These are phyloP conservation scores for Myotis daubentonii DNA, from an alignment of 2,797 vertebrate species.

Conservation along the genomic window DNA sequence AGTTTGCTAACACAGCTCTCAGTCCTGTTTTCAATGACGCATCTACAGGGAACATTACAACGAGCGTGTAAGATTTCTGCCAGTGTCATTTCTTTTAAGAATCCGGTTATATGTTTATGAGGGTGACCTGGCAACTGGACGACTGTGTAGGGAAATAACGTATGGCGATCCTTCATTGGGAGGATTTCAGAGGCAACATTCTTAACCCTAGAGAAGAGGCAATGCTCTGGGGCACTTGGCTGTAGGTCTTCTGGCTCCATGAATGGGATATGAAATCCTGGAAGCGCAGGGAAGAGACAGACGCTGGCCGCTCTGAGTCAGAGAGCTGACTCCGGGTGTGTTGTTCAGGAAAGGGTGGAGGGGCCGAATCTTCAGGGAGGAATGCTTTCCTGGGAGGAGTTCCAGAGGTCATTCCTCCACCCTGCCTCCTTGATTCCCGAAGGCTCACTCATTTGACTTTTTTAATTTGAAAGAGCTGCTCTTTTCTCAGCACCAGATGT, in stretches of 20 bases:
- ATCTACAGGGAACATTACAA: constrained; percentile 46
- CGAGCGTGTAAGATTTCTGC: constrained; percentile 38
- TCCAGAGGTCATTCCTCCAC: constrained; percentile 51
- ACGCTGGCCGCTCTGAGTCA: constrained; percentile 15
- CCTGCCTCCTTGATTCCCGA: constrained; percentile 50
- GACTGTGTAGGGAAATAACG: constrained; percentile 49
- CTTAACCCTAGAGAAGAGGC: constrained; percentile 38
- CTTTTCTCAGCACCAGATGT: constrained; percentile 75
- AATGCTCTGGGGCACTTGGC: constrained; percentile 41
- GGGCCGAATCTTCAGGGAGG: constrained; percentile 24
- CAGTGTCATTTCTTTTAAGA: constrained; percentile 56
- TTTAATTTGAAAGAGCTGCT: constrained; percentile 61
- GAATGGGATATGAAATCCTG: constrained; percentile 1
- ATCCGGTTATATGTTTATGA: constrained; percentile 34
- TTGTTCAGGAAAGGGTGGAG: constrained; percentile 57
- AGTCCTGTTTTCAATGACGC: constrained; percentile 14
- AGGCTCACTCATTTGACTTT: constrained; percentile 59
- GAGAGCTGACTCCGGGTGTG: constrained; percentile 50
- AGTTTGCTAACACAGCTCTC: constrained; percentile 18
- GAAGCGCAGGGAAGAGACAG: not conserved
- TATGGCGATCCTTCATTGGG: constrained; percentile 13
- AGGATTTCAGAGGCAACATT: constrained; percentile 61
- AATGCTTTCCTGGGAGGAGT: constrained; percentile 56
- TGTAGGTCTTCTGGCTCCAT: not conserved
- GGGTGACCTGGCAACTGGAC: constrained; percentile 59